Evolutionary conservation across 2,113 vertebrate genomes (phyloP).

Genomic region (Amazona vittata): DNA sequence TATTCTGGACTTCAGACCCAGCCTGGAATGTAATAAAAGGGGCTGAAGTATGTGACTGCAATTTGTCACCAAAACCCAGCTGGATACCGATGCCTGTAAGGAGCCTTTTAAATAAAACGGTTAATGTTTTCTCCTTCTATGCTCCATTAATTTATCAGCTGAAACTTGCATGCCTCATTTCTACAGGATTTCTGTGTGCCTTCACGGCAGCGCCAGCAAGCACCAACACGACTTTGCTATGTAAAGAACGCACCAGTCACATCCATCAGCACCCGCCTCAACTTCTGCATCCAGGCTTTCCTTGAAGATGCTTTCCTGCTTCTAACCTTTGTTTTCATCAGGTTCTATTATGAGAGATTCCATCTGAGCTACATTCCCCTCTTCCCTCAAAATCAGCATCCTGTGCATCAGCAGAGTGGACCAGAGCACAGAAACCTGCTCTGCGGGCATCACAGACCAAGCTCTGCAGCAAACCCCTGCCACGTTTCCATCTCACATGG

Average conservation of each 20-base stretch:
- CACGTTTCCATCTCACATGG: accelerated
- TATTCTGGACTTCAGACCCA: neutral
- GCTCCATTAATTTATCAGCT: conserved; percentile 19
- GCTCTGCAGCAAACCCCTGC: neutral
- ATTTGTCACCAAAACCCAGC: neutral
- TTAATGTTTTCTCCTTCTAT: neutral
- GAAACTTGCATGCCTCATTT: conserved; percentile 41
- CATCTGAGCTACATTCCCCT: accelerated
- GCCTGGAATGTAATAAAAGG: neutral
- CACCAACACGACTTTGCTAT: conserved; percentile 35
- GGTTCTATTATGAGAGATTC: neutral
- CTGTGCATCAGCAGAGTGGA: accelerated
- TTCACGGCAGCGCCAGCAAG: neutral
- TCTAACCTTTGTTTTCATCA: neutral
- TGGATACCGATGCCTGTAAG: neutral
- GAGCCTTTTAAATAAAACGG: neutral
- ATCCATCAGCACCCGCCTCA: neutral
- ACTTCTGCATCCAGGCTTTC: neutral
- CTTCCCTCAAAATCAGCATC: neutral
- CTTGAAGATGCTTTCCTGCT: neutral
- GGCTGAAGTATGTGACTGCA: accelerated
- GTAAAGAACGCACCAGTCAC: conserved; percentile 9
- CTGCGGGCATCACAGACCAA: accelerated
- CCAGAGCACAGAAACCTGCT: neutral
- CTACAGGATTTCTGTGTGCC: conserved; percentile 28